Conservation (phyloP, 2,113 vertebrate genomes). For the Anoura caudifer region DNA sequence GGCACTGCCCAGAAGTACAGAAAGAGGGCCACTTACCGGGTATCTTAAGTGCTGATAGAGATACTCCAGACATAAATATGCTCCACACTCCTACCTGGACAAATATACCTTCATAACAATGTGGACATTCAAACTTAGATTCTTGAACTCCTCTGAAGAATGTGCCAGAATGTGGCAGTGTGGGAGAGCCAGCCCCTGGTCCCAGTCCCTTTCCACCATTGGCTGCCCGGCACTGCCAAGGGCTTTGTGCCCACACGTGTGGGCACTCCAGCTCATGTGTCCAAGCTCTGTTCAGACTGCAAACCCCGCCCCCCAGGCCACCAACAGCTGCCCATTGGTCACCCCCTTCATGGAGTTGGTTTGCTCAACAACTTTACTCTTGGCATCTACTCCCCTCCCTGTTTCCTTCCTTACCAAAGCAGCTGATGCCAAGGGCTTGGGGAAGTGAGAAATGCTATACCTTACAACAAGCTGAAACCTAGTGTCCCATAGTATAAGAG, state of each 20-base stretch:
- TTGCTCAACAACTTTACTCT: background rate
- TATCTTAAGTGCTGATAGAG: background rate
- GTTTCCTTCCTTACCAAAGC: background rate
- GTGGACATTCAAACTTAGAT: background rate
- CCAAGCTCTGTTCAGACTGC: background rate
- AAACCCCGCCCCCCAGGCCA: too few species aligned
- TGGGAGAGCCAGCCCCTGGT: background rate
- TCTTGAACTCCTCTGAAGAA: background rate
- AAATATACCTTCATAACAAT: background rate
- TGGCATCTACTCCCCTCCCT: background rate
- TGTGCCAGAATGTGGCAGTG: background rate
- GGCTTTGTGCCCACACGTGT: background rate
- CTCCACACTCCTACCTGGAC: background rate
- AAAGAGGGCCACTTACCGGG: accelerated
- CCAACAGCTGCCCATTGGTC: background rate
- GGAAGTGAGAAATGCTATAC: background rate
- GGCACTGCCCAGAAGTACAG: background rate
- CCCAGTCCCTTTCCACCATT: background rate
- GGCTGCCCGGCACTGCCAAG: background rate
- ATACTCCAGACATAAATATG: background rate
- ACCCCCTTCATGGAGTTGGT: background rate
- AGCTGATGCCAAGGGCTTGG: background rate
- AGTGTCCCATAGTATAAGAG: background rate
- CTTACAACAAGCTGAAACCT: background rate
- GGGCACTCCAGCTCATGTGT: background rate